Evolutionary conservation across 2,797 vertebrate species (phyloP).

Genomic region (Macropus fuliginosus): DNA sequence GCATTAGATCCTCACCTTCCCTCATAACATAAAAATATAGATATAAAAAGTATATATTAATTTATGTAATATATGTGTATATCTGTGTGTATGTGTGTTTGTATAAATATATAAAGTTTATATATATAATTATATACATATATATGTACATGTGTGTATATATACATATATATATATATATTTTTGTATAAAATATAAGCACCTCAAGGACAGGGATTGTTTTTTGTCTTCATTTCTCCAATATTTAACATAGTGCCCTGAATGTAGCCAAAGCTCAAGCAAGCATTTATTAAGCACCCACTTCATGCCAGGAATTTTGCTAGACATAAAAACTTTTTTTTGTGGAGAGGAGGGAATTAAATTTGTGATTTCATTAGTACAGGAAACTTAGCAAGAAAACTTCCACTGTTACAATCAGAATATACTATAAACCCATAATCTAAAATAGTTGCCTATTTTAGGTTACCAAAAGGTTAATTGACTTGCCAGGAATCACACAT

Average conservation of each 20-base stretch:
- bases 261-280: neutral
- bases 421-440: neutral
- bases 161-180: too few species aligned
- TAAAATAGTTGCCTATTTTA: neutral
- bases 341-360: neutral
- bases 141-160: too few species aligned
- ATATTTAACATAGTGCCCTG: neutral
- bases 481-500: slow-evolving; percentile 69
- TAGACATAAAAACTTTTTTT: neutral
- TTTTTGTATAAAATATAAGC: neutral
- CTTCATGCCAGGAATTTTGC: neutral
- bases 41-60: neutral
- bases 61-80: too few species aligned
- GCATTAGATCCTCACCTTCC: neutral
- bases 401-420: neutral
- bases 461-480: neutral
- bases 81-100: too few species aligned
- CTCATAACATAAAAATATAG: neutral
- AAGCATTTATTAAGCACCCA: neutral
- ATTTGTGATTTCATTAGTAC: neutral
- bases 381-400: neutral
- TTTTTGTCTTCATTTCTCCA: neutral
- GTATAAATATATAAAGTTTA: too few species aligned
- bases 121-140: too few species aligned
- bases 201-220: neutral